Evolutionary conservation across 1,140 invertebrate species (phyloP), one percentile per base, ranked within the genome.

Genomic region (Marisa cornuarietis): DNA sequence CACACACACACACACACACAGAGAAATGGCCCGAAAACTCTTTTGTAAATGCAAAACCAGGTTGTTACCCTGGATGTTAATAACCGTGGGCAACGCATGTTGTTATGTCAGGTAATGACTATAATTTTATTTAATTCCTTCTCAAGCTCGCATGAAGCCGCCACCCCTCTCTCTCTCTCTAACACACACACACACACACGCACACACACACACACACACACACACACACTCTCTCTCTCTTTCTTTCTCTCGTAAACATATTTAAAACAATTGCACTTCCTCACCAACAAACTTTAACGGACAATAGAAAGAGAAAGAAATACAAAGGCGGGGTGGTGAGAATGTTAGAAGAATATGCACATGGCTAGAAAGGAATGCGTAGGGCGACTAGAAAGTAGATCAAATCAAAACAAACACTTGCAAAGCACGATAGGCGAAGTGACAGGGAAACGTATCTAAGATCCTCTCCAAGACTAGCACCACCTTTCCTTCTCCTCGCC

Each of bases 121-220:
- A 42, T 42, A 42, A 6, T 42, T 42, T 42, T 42, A 42, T 42
- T 6, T 42, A 42, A 42, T 42, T 42, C 31, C 31, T 42, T 42
- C 31, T 42, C 31, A 2, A 42, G 42, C 66, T 26, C 66, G 42
- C 66, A 68, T 14, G 42, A n/a, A 68, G 31, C 66, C 24, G n/a
- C n/a, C n/a, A n/a, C n/a, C n/a, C n/a, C n/a, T n/a, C n/a, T n/a
- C n/a, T n/a, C n/a, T n/a, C n/a, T n/a, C 66, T 9, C 14, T 13
- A n/a, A 68, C 66, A 68, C 66, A 68, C 66, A 68, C 66, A 68
- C 66, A 68, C 22, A 68, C 66, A 9, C 66, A 9, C 66, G 18
- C 66, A 68, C 22, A 68, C 66, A 9, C 66, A 9, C 66, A 9
- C 66, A 14, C 66, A 16, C 7, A 16, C 66, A 68, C 66, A 68